Evolutionary conservation across 2,113 vertebrate genomes (phyloP), one percentile per base, ranked within the genome.

Genomic region (Chaenogobius annularis): DNA sequence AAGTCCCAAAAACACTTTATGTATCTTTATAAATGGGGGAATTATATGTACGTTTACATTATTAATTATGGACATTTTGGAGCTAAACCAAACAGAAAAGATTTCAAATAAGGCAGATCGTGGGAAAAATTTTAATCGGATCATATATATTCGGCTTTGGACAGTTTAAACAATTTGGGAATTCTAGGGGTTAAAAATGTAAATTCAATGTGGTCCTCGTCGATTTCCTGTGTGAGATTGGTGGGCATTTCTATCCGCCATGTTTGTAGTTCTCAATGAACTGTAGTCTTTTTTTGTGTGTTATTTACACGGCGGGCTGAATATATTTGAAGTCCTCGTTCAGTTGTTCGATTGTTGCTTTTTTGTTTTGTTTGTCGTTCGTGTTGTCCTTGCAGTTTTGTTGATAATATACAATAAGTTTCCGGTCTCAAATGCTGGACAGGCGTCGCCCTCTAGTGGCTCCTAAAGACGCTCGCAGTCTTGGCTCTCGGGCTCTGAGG

Each of bases 401-500:
- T 17, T 17, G 15, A 50, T 5, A 31, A 31, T 31, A 31, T 31
- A 31, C 26, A 31, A 31, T 31, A 31, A 31, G 7, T n/a, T 9
- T 52, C 7, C 7, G 6, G 50, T 20, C 19, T 96, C 92, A 97
- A 83, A 94, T 92, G 35, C 94, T 96, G 69, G 96, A 96, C 80
- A 90, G 92, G 9, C 94, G 93, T 8, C 96, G 93, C 67, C 95
- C 94, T 65, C 96, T 91, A 14, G 90, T 70, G 85, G 95, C 75
- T 0, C 94, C 96, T n/a, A 98, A 81, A 0, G 96, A 98, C 1
- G 95, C 87, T 0, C 93, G 93, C 77, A 98, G 95, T 50, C 96
- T 89, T 0, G 96, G 96, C 83, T 98, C 95, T 58, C 96, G 84
- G 37, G 95, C 96, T 84, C 95, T 96, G 83, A 88, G 93, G 79